phyloP scores from a whole-genome alignment of 2,797 vertebrate species.

The Carduelis carduelis region DNA sequence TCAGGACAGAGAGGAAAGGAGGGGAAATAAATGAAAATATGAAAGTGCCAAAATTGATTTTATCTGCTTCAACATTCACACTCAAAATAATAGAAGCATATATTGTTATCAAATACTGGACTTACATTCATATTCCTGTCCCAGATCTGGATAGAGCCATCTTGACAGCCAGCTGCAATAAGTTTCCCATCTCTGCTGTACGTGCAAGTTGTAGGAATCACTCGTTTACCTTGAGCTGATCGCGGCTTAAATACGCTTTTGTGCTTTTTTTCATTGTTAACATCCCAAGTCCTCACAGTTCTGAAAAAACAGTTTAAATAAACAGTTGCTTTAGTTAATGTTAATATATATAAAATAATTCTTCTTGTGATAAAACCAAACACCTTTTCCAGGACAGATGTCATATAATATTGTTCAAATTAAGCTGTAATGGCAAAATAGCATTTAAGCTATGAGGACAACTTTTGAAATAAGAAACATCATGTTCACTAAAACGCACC shows the following conservation, averaged over 20 bases:
- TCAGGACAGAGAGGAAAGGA: fast-evolving
- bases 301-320: constrained; percentile 68
- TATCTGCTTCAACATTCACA: neutral
- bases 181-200: constrained; percentile 95
- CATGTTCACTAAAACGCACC: neutral
- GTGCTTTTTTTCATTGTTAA: constrained; percentile 91
- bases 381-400: neutral
- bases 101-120: constrained; percentile 16
- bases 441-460: neutral
- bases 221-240: constrained; percentile 90
- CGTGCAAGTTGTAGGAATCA: constrained; percentile 89
- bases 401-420: neutral
- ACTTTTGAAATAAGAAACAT: neutral
- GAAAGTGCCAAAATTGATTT: neutral
- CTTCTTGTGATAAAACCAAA: neutral
- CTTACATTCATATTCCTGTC: constrained; percentile 94
- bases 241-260: constrained; percentile 93
- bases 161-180: constrained; percentile 92
- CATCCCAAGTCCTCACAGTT: constrained; percentile 94
- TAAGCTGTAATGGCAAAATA: neutral
- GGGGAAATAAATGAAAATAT: neutral
- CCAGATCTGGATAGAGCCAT: constrained; percentile 97
- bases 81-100: neutral
- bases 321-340: neutral
- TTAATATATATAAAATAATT: neutral